Evolutionary conservation across 2,797 vertebrate genomes (phyloP).

Genomic region (Siniperca undulata): DNA sequence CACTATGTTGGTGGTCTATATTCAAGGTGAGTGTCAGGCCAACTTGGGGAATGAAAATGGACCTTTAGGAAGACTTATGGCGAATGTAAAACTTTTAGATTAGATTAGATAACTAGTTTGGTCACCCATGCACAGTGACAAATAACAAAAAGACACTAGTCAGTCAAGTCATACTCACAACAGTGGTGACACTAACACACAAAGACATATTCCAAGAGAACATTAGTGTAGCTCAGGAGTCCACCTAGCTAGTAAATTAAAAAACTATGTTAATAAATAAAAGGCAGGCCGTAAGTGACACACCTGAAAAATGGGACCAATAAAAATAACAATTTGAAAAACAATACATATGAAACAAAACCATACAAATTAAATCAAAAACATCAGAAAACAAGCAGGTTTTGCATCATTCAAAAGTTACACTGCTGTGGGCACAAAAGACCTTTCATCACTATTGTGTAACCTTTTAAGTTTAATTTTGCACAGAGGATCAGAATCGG

Average conservation of each 20-base stretch:
- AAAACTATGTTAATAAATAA: not conserved
- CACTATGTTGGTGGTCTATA: conserved; percentile 88
- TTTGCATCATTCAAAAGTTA: not conserved
- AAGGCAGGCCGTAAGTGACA: not conserved
- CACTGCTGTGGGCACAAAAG: not conserved
- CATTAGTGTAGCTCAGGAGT: not conserved
- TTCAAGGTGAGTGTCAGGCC: conserved; percentile 85
- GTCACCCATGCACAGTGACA: not conserved
- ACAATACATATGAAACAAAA: not conserved
- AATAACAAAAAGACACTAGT: conserved; percentile 1
- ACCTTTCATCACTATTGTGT: not conserved
- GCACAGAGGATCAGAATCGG: conserved; percentile 86
- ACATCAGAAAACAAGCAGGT: not conserved
- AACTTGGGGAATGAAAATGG: not conserved
- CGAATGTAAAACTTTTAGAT: not conserved
- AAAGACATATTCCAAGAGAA: no score
- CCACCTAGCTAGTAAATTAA: not conserved
- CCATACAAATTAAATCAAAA: not conserved
- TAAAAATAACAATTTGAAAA: not conserved
- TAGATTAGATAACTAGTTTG: conserved; percentile 6
- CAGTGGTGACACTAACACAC: not conserved
- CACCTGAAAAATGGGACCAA: not conserved
- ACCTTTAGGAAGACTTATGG: not conserved
- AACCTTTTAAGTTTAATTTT: conserved; percentile 4
- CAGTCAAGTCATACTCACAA: not conserved